Percentiles rank a stretch among this genome's conserved stretches.
Conservation (phyloP, 2,797 vertebrate species). For the Aselliscus stoliczkanus region DNA sequence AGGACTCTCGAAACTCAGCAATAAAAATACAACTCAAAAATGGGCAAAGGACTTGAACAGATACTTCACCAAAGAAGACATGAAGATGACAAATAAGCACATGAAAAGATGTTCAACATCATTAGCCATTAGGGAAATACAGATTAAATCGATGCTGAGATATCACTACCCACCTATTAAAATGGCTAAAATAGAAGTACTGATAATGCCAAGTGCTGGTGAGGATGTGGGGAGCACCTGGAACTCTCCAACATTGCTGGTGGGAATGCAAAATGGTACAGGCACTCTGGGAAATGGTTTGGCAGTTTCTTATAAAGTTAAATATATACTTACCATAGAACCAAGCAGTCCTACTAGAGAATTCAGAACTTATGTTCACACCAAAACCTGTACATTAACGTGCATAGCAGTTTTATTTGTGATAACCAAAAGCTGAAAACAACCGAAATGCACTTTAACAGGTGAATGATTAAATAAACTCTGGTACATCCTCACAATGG, state of each 20-base stretch:
- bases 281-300: neutral
- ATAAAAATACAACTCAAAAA: slow-evolving; percentile 8
- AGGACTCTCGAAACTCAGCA: neutral
- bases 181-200: neutral
- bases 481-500: neutral
- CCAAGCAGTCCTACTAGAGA: neutral
- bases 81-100: neutral
- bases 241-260: neutral
- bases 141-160: neutral
- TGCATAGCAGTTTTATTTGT: neutral
- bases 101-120: neutral
- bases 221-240: neutral
- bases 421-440: neutral
- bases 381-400: neutral
- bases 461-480: neutral
- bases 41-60: neutral
- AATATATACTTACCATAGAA: neutral
- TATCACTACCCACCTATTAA: neutral
- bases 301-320: neutral
- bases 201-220: neutral
- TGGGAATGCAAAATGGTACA: neutral
- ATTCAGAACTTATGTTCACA: neutral
- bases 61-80: neutral
- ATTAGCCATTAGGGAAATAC: neutral
- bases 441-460: neutral